Base-by-base conservation (phyloP, 1,140 invertebrate species). In the Neodiprion pinetum region DNA sequence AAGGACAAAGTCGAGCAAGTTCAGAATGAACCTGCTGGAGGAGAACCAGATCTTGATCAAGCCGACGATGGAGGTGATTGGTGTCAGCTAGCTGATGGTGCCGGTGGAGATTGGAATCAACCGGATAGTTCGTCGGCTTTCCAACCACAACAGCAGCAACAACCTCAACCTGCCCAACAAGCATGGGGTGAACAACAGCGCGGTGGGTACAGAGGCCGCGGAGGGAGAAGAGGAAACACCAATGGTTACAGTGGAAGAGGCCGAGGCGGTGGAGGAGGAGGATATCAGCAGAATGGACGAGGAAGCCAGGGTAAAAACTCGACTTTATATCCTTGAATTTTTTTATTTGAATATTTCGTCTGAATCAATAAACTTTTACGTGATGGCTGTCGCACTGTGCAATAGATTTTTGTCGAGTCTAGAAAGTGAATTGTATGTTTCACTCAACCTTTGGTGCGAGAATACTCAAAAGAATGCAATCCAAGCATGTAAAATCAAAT, bases 241-340 rank as follows among this genome's bases (percentile, higher is more conserved):
- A 89, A 88, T 72, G 84, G 83, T 12, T 89, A 87, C 71, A 82
- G 81, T 74, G 81, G 85, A 47, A 80, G 86, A 78, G 75, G 83
- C 28, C 84, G 86, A 76, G 82, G 80, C n/a, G 75, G 78, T 9
- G 78, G 81, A 48, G 84, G 78, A 9, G 78, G 81, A 49, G 84
- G 81, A 71, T 87, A 86, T 69, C 86, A 88, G 72, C 86, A 87
- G 79, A 87, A 88, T 77, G 85, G 86, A n/a, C 86, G 88, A 74
- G 68, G 76, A 72, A 82, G 84, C 67, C 85, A 86, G 86, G 85
- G 86, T 87, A 80, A 72, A 17, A 47, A 77, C 49, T 53, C 17
- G 9, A 71, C 71, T 67, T 67, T 67, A 5, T 5, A 67, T 71
- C 49, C 71, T 10, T 40, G 1, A 48, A 21, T 48, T 76, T 70